These are phyloP conservation scores for Pheosia tremula DNA, from an alignment of 2,888 invertebrate genomes.

Conservation along the genomic window DNA sequence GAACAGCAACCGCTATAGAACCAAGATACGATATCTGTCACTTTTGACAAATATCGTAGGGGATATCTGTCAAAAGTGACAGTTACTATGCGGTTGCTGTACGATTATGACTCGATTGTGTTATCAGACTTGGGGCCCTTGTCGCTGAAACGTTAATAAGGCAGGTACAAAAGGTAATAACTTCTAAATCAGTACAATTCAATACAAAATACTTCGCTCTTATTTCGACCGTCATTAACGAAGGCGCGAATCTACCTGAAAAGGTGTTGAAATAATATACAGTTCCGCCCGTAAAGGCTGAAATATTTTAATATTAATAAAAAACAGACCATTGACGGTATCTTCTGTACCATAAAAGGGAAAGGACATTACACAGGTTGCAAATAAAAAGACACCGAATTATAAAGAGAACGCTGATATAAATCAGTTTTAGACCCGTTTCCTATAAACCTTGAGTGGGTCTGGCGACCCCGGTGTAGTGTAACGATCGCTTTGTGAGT, in stretches of 20 bases:
- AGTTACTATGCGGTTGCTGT: no score
- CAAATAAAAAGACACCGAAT: slow-evolving; percentile 15
- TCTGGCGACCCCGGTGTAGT: slow-evolving; percentile 53
- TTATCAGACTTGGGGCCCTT: no score
- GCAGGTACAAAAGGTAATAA: no score
- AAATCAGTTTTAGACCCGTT: slow-evolving; percentile 37
- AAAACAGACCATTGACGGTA: slow-evolving; percentile 10
- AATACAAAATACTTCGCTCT: no score
- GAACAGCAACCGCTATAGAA: no score
- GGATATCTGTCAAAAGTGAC: no score
- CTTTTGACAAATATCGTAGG: no score
- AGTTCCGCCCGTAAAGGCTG: slow-evolving; percentile 9
- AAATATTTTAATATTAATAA: not conserved
- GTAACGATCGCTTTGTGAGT: slow-evolving; percentile 46
- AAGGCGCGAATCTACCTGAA: no score
- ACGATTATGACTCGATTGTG: no score
- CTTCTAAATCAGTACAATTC: no score
- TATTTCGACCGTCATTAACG: not conserved
- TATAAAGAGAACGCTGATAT: slow-evolving; percentile 41
- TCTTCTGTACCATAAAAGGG: slow-evolving; percentile 18
- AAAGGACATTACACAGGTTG: slow-evolving; percentile 32
- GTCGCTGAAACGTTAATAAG: no score
- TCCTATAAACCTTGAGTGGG: slow-evolving; percentile 59
- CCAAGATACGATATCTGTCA: no score
- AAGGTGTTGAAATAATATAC: not conserved